A percentile compares a stretch with the other conserved stretches of the same genome.
phyloP scores from a whole-genome alignment of 2,113 vertebrate genomes.

The Erpornis zantholeuca region DNA sequence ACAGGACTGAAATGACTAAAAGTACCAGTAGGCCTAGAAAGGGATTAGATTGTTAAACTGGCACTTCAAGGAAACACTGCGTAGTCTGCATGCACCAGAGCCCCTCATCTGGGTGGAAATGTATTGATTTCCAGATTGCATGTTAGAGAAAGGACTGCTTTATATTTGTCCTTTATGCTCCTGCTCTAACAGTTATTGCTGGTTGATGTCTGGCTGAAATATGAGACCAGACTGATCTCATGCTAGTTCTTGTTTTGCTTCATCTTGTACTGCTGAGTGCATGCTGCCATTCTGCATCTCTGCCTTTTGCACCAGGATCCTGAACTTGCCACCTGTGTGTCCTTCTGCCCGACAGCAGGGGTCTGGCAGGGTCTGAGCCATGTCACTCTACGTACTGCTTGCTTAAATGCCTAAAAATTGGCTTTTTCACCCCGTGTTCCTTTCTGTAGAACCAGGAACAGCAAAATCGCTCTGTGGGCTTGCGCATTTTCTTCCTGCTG shows the following conservation, averaged over 20 bases:
- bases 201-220: neutral
- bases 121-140: neutral
- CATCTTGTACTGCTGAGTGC: neutral
- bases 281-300: neutral
- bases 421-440: accelerated
- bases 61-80: neutral
- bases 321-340: accelerated
- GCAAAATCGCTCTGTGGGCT: neutral
- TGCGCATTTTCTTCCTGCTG: neutral
- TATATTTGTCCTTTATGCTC: neutral
- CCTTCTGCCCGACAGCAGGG: neutral
- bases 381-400: neutral
- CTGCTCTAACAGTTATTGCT: neutral
- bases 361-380: neutral
- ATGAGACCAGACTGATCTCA: neutral
- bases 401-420: neutral
- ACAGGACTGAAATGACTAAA: neutral
- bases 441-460: neutral
- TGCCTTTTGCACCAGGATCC: neutral
- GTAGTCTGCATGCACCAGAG: neutral
- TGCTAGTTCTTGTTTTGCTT: neutral
- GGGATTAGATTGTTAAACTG: neutral
- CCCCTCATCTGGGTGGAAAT: neutral
- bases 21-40: neutral
- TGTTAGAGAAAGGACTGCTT: neutral